These are phyloP conservation scores for Drosophila percnosoma DNA, from an alignment of 2,888 invertebrate species.

Conservation along the genomic window DNA sequence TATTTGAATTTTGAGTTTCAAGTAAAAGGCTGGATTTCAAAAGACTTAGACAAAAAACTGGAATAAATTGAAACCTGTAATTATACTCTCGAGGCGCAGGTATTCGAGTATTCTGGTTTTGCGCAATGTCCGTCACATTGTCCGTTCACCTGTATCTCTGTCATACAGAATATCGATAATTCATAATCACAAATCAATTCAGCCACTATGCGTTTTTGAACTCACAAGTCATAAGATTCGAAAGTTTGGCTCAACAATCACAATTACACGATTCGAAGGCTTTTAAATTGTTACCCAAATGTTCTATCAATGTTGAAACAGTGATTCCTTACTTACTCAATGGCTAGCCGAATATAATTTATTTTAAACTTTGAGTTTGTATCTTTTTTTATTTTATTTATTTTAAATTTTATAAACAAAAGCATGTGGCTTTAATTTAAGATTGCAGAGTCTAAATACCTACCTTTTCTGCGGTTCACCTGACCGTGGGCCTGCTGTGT, in stretches of 20 bases:
- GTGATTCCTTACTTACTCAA: not conserved
- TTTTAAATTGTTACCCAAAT: too few species aligned
- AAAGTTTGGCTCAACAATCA: too few species aligned
- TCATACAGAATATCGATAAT: too few species aligned
- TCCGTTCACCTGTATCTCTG: too few species aligned
- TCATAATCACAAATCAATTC: too few species aligned
- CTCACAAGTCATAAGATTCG: slow-evolving; percentile 32
- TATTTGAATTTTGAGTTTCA: slow-evolving; percentile 1
- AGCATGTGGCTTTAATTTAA: not conserved
- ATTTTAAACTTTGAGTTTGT: too few species aligned
- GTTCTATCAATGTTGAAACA: not conserved
- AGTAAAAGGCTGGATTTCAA: not conserved
- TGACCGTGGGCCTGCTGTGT: slow-evolving; percentile 48
- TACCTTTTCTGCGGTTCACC: slow-evolving; percentile 59
- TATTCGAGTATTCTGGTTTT: too few species aligned
- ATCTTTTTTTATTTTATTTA: not conserved
- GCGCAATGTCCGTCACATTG: too few species aligned
- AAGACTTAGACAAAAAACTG: slow-evolving; percentile 58
- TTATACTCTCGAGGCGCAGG: too few species aligned
- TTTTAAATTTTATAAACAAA: too few species aligned
- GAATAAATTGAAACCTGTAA: not conserved
- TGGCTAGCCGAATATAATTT: too few species aligned
- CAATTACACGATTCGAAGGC: not conserved
- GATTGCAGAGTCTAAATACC: not conserved
- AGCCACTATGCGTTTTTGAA: too few species aligned